Base-by-base conservation (phyloP, 1,140 invertebrate genomes). In the Papilio xuthus region DNA sequence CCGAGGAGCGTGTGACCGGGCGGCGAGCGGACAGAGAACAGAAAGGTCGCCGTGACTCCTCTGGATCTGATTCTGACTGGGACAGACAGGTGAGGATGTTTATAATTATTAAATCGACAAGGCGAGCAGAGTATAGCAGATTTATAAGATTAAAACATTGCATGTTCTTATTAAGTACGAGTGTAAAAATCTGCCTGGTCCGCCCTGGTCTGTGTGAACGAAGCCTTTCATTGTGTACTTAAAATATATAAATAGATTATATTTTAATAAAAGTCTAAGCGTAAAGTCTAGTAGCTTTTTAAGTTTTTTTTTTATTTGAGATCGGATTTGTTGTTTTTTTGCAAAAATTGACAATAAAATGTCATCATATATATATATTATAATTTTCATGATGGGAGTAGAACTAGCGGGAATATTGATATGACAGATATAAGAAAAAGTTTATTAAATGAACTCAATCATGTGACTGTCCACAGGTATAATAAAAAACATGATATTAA, bases 361-460 rank as follows among this genome's bases (percentile, higher is more conserved):
- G 44, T 76, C 70, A 76, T 60, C 20, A 77, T n/a, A 70, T n/a
- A n/a, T n/a, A n/a, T n/a, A n/a, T 73, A 72, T 67, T 80, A 60
- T 60, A 78, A 76, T 73, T 84, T 90, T 91, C 86, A 95, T 96
- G 96, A 94, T 81, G 95, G 95, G 76, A 96, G 96, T 85, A 95
- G 96, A 83, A 95, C 95, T 44, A 95, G 94, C 44, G 95, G 94
- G 50, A 94, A 93, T 60, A 94, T 96, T 83, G 96, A 97, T 80
- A 92, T 97, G 83, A 95, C 95, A 1, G 96, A 97, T 82, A 95
- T 97, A 78, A 95, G 96, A 20, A 96, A 97, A 82, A 96, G 95
- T 78, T 93, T 97, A 78, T 92, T 97, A 79, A 96, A 95, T 81
- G 96, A 97, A 90, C 95, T 96, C 26, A 96, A 96, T 83, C 96